Conservation (phyloP, 2,797 vertebrate species). For the Chelonia mydas region DNA sequence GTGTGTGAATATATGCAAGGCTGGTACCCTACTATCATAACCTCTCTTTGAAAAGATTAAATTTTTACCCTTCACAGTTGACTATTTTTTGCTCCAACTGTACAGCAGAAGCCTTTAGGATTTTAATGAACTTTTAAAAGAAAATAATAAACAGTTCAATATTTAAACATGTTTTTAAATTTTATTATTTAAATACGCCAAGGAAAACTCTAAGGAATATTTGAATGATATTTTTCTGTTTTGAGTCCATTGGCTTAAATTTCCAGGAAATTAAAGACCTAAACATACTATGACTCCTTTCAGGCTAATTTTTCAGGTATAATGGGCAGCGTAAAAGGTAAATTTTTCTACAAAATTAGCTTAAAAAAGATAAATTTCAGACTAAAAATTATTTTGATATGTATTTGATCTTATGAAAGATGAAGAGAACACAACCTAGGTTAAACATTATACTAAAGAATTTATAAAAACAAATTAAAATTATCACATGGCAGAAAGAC, state of each 20-base stretch:
- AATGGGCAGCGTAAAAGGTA: neutral
- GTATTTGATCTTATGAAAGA: neutral
- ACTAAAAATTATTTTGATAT: neutral
- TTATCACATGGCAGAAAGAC: fast-evolving
- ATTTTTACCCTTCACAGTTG: neutral
- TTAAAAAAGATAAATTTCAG: neutral
- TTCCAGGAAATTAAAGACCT: neutral
- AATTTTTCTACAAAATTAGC: neutral
- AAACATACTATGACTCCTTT: neutral
- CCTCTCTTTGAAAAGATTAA: neutral
- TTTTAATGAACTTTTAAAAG: neutral
- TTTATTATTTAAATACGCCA: neutral
- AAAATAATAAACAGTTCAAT: neutral
- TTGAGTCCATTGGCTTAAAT: neutral
- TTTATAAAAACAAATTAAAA: neutral
- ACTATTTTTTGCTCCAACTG: neutral
- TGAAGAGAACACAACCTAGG: neutral
- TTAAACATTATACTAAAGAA: neutral
- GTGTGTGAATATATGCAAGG: neutral
- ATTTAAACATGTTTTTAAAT: neutral
- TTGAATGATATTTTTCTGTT: neutral
- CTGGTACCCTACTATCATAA: neutral
- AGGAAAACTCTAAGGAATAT: neutral
- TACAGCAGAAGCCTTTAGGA: neutral
- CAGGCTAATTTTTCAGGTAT: neutral